phyloP scores from a whole-genome alignment of 2,888 invertebrate species.

The Pyrrhia umbra region DNA sequence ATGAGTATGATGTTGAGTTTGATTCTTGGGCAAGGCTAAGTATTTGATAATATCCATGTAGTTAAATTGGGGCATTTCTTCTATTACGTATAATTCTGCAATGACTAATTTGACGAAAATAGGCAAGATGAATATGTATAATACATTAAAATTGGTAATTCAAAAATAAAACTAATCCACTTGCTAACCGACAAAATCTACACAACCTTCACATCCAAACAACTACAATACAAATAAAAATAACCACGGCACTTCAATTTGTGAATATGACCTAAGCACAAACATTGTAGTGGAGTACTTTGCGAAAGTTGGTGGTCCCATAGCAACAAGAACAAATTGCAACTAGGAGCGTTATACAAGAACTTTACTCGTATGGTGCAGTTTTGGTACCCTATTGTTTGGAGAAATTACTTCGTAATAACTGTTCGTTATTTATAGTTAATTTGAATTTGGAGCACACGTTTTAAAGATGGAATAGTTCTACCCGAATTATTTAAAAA shows the following conservation, averaged over 20 bases:
- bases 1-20: no score
- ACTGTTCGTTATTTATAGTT: slow-evolving; percentile 30
- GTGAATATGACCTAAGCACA: slow-evolving; percentile 55
- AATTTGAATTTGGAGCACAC: slow-evolving; percentile 24
- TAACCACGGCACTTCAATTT: slow-evolving; percentile 52
- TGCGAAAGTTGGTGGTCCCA: slow-evolving; percentile 39
- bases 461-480: not conserved
- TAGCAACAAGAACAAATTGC: slow-evolving; percentile 53
- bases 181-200: not conserved
- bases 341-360: slow-evolving; percentile 46
- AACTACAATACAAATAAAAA: slow-evolving; percentile 43
- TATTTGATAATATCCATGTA: no score
- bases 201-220: slow-evolving; percentile 23
- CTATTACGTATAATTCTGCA: no score
- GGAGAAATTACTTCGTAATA: slow-evolving; percentile 38
- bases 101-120: no score
- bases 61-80: no score
- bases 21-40: no score
- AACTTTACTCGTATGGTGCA: slow-evolving; percentile 52
- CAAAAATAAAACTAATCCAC: no score
- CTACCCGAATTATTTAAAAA: not conserved
- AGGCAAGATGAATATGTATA: no score
- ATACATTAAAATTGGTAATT: no score
- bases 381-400: slow-evolving; percentile 46
- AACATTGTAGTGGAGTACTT: slow-evolving; percentile 53